Base-by-base conservation (phyloP, 2,797 vertebrate genomes). In the Hippopotamyrus pictus region DNA sequence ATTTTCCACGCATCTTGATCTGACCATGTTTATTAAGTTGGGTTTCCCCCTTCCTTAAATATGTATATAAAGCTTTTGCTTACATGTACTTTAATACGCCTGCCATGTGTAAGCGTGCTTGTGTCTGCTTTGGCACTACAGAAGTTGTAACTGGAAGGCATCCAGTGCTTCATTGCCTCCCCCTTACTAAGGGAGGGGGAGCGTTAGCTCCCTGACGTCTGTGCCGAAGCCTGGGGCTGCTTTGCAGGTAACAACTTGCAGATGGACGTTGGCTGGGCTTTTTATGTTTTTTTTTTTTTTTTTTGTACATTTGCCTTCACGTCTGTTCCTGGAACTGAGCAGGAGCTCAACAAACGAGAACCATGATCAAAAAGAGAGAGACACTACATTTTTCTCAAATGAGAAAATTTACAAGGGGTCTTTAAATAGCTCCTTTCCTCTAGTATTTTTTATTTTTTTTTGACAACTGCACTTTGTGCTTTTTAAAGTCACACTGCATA, bases 161-260 rank as follows among this genome's bases (percentile, higher is more conserved):
- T 79, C 79, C 89, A 91, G 25, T n/a, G 48, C 3, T 53, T 53
- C 85, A 88, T 73, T 8, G 62, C 89, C 59, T 83, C 46, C 14
- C 25, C 44, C 79, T 92, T 87, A 90, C 50, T 91, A 90, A 91
- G 79, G 44, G 29, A 87, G 76, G 69, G 90, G 46, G 50, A 51
- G 90, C 33, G 46, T 83, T 25, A 3, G n/a, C 37, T 44, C 17
- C 46, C 84, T 92, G 91, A 93, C 89, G 90, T 88, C 65, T 25
- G 29, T 90, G 83, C 25, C 9, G 1, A 9, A 65, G 89, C 91
- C 89, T 6, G 29, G 44, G 90, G 91, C 89, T 29, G 62, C 69
- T 89, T 90, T 51, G 54, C 92, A 92, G 91, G 92, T 91, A 92
- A 92, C 89, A 88, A 89, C 92, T 91, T 92, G 91, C 90, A 92